Conservation (phyloP, 1,140 invertebrate species). For the Aphis gossypii region DNA sequence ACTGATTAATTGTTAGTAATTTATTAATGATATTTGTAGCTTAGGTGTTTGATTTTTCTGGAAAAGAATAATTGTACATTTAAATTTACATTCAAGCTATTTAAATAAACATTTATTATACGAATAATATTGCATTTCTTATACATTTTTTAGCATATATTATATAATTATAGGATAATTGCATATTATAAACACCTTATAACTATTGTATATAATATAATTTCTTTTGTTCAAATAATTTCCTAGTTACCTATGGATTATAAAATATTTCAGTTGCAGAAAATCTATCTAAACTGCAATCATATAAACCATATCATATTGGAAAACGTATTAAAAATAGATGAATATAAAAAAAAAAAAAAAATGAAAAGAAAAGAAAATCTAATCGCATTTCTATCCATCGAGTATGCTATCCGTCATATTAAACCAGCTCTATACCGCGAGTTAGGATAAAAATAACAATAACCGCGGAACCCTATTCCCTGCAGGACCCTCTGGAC, state of each 20-base stretch:
- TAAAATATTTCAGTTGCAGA: background rate
- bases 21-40: background rate
- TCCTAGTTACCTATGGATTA: background rate
- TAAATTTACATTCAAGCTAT: background rate
- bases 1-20: background rate
- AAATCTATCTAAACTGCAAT: background rate
- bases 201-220: background rate
- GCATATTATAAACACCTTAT: background rate
- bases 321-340: constrained; percentile 15
- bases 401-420: constrained; percentile 51
- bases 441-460: constrained; percentile 51
- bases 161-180: background rate
- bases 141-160: background rate
- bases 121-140: background rate
- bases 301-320: background rate
- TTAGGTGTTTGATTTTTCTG: background rate
- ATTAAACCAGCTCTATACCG: constrained; percentile 29
- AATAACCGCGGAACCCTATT: constrained; percentile 25
- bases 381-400: constrained; percentile 43
- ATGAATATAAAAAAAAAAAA: constrained; percentile 27
- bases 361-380: constrained; percentile 43
- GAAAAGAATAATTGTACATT: background rate
- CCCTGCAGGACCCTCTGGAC: constrained; percentile 27
- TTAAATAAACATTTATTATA: background rate
- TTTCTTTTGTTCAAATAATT: background rate